Conservation (phyloP, 2,797 vertebrate genomes). For the Lacerta bilineata region DNA sequence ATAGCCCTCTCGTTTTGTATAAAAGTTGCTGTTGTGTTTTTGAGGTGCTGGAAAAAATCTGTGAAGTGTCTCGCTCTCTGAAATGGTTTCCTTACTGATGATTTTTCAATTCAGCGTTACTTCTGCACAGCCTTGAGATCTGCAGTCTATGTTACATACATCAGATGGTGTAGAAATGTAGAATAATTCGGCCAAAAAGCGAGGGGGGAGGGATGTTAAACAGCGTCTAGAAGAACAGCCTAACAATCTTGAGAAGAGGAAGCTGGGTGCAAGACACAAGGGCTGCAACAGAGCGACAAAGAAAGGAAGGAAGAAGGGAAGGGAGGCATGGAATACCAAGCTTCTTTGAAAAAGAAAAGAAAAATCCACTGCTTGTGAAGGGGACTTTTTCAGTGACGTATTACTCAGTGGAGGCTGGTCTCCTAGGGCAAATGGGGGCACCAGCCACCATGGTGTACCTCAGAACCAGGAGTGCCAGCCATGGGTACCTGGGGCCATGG, state of each 20-base stretch:
- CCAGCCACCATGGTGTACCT: no score
- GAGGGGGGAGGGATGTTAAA: not conserved
- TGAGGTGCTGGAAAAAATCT: not conserved
- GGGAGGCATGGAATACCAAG: not conserved
- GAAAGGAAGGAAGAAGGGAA: no score
- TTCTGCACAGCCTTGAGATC: not conserved
- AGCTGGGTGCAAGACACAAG: not conserved
- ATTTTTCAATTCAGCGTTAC: not conserved
- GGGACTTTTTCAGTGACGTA: no score
- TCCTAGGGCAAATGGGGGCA: no score
- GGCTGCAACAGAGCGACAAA: no score
- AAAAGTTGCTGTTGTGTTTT: not conserved
- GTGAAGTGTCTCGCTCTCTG: not conserved
- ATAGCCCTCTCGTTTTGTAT: not conserved
- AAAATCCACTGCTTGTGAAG: not conserved
- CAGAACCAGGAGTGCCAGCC: no score
- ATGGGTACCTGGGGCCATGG: no score
- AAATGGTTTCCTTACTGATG: not conserved
- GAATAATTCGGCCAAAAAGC: not conserved
- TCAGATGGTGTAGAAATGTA: not conserved
- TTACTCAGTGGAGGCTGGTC: no score
- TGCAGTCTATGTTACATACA: not conserved
- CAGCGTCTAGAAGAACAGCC: not conserved
- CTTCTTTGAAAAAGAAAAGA: not conserved
- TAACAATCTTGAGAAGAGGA: not conserved